Conservation (phyloP, 2,113 vertebrate species). For the Rhinolophus ferrumequinum region DNA sequence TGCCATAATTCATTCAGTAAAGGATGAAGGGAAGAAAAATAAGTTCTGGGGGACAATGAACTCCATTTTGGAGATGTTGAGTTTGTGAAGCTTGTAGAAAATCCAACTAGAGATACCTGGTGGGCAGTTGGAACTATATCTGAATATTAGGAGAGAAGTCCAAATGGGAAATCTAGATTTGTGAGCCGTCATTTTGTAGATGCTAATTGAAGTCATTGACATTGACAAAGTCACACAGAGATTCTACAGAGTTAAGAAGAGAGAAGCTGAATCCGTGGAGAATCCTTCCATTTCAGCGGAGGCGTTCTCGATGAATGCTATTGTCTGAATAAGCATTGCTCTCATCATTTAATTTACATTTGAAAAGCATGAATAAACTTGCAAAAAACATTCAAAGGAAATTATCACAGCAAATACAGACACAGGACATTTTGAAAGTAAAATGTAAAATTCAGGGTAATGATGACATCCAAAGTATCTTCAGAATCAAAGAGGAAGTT, state of each 20-base stretch:
- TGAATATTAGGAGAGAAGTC: background rate
- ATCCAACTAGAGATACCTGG: background rate
- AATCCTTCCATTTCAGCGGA: conserved; percentile 44
- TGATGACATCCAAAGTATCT: conserved; percentile 48
- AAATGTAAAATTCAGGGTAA: conserved; percentile 33
- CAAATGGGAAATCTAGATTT: background rate
- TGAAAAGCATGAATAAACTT: conserved; percentile 67
- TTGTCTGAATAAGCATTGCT: conserved; percentile 57
- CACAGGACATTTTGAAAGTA: conserved; percentile 53
- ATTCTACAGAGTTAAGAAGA: conserved; percentile 37
- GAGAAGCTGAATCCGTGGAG: background rate
- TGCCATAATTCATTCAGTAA: background rate
- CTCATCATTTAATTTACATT: conserved; percentile 65
- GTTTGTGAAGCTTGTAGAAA: background rate
- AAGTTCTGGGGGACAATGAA: background rate
- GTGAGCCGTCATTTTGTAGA: conserved; percentile 27
- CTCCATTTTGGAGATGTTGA: conserved; percentile 15
- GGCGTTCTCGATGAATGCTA: conserved; percentile 42
- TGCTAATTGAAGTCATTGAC: conserved; percentile 13
- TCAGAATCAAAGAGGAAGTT: conserved; percentile 45
- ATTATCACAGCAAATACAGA: conserved; percentile 61
- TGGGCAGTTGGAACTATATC: background rate
- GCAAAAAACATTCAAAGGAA: conserved; percentile 50
- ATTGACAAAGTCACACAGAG: conserved; percentile 30
- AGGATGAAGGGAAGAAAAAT: background rate